A percentile compares a stretch with the other conserved stretches of the same genome.
These are phyloP conservation scores for Esox masquinongy DNA, from an alignment of 2,797 vertebrate species.

Conservation along the genomic window DNA sequence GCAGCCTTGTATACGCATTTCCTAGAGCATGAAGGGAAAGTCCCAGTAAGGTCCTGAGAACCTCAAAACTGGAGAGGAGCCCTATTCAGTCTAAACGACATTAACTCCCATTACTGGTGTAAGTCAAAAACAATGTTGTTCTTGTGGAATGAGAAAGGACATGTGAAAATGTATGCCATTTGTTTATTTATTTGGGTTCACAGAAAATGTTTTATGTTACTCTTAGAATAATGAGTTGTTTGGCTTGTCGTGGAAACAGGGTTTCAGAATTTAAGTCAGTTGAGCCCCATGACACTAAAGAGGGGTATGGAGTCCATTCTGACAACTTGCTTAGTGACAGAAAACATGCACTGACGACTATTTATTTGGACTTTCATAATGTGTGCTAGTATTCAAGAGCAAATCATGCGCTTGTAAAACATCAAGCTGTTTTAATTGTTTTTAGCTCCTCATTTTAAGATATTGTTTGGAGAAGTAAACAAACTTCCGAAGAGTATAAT, in stretches of 20 bases:
- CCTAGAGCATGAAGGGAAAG: slow-evolving; percentile 49
- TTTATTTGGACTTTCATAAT: slow-evolving; percentile 26
- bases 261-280: neutral
- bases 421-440: slow-evolving; percentile 13
- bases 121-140: slow-evolving; percentile 22
- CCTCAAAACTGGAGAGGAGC: neutral
- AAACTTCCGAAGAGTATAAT: neutral
- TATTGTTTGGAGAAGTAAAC: neutral
- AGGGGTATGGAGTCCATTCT: neutral
- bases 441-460: neutral
- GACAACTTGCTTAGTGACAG: slow-evolving; percentile 24
- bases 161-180: slow-evolving; percentile 19
- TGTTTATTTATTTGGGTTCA: slow-evolving; percentile 23
- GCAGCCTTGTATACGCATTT: slow-evolving; percentile 40
- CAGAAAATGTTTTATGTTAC: slow-evolving; percentile 14
- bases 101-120: neutral
- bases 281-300: slow-evolving; percentile 4
- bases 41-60: neutral
- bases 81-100: neutral
- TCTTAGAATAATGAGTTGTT: slow-evolving; percentile 37
- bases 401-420: slow-evolving; percentile 25
- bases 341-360: slow-evolving; percentile 45
- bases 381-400: slow-evolving; percentile 29
- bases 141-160: slow-evolving; percentile 31
- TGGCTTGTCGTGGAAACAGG: neutral